Evolutionary conservation across 2,888 invertebrate genomes (phyloP).

Genomic region (Drosophila antonietae): DNA sequence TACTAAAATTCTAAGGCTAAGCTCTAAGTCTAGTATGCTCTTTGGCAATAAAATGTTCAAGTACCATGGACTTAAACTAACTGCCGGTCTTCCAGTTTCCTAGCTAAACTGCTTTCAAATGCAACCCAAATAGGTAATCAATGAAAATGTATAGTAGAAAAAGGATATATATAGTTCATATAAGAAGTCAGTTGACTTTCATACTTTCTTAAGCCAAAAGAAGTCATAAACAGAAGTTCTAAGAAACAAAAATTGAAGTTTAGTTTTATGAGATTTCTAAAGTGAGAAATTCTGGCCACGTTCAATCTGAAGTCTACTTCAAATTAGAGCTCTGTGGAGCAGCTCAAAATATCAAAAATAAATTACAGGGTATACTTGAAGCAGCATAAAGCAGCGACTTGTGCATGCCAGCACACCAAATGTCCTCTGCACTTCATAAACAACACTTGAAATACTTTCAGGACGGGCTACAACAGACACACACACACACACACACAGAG

Average conservation of each 20-base stretch:
- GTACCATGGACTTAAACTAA: background rate
- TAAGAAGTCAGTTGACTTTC: background rate
- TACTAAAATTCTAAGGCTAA: too few relatives aligned
- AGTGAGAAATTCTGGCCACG: too few relatives aligned
- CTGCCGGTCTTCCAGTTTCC: too few relatives aligned
- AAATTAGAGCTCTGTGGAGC: too few relatives aligned
- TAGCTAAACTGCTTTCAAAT: background rate
- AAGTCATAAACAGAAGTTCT: too few relatives aligned
- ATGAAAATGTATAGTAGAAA: background rate
- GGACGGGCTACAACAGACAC: constrained; percentile 8
- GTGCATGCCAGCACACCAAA: constrained; percentile 44
- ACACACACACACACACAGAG: constrained; percentile 8
- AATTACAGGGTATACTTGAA: constrained; percentile 34
- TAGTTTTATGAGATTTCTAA: too few relatives aligned
- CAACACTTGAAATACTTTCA: constrained; percentile 72
- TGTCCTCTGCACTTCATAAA: constrained; percentile 73
- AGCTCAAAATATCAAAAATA: background rate
- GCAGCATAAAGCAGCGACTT: background rate
- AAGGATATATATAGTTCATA: background rate
- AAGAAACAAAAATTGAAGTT: too few relatives aligned
- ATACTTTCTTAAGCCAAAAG: background rate
- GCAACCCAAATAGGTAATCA: background rate
- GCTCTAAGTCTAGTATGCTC: too few relatives aligned
- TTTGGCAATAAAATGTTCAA: background rate
- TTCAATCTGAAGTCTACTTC: too few relatives aligned